These are phyloP conservation scores for Microctonus hyperodae DNA, from an alignment of 2,888 invertebrate genomes.

Conservation along the genomic window DNA sequence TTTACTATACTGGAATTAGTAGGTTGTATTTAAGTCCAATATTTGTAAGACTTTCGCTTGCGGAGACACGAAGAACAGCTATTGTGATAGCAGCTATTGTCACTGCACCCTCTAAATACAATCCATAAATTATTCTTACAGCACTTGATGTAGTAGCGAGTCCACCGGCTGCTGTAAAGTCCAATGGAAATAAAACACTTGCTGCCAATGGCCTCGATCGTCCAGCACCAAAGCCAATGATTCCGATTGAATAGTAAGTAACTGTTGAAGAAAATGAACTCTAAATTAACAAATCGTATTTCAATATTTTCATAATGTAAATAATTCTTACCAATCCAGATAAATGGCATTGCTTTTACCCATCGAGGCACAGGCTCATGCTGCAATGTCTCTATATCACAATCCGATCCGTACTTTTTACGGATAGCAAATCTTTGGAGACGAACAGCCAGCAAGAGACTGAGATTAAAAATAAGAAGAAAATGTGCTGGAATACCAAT, in stretches of 20 bases:
- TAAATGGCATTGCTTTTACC: conserved; percentile 55
- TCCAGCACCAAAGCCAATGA: conserved; percentile 69
- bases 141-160: conserved; percentile 69
- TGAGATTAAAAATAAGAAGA: conserved; percentile 68
- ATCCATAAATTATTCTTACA: conserved; percentile 70
- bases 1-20: conserved; percentile 63
- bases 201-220: conserved; percentile 66
- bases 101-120: conserved; percentile 75
- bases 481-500: conserved; percentile 75
- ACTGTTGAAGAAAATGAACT: conserved; percentile 41
- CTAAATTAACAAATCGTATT: neutral
- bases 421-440: conserved; percentile 63
- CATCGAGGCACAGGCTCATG: conserved; percentile 51
- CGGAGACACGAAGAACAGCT: conserved; percentile 69
- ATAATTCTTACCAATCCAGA: conserved; percentile 49
- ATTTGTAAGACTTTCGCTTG: conserved; percentile 67
- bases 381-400: conserved; percentile 40
- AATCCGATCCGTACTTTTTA: conserved; percentile 41
- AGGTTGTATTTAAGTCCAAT: conserved; percentile 67
- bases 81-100: conserved; percentile 69
- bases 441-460: conserved; percentile 64
- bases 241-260: conserved; percentile 69
- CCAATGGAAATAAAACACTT: conserved; percentile 72
- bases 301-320: too few species aligned
- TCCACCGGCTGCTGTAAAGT: conserved; percentile 76